Conservation (phyloP, 2,888 invertebrate genomes). For the Heliothis peltigera region DNA sequence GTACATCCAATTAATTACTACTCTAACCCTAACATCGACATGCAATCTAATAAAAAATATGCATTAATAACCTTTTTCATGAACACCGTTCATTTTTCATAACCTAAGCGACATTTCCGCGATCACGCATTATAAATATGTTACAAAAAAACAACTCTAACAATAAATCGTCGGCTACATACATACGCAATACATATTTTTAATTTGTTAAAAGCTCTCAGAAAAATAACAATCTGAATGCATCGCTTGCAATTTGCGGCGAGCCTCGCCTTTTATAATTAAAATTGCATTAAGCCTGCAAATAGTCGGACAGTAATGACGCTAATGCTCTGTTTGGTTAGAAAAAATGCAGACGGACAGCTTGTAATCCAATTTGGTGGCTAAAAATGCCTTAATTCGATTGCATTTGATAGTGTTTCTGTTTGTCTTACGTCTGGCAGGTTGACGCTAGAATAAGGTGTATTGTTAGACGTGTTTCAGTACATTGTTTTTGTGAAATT, state of each 20-base stretch:
- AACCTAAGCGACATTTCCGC: constrained; percentile 43
- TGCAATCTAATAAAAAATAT: constrained; percentile 8
- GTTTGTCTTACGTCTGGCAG: constrained; percentile 57
- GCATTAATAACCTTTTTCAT: constrained; percentile 19
- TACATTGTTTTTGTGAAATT: not conserved
- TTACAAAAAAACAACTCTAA: constrained; percentile 37
- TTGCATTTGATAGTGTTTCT: constrained; percentile 55
- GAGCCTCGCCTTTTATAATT: constrained; percentile 87
- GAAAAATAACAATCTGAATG: constrained; percentile 88
- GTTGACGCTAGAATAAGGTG: constrained; percentile 40
- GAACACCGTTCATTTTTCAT: constrained; percentile 42
- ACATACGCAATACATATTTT: constrained; percentile 71
- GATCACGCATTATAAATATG: constrained; percentile 32
- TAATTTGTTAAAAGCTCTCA: constrained; percentile 87
- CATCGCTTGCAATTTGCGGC: constrained; percentile 80
- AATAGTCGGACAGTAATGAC: constrained; percentile 79
- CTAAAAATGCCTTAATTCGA: constrained; percentile 73
- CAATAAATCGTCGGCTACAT: constrained; percentile 50
- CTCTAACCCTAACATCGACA: not conserved
- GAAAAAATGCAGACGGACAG: constrained; percentile 78
- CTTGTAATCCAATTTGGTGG: constrained; percentile 73
- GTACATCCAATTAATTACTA: not conserved
- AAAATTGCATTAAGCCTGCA: constrained; percentile 88
- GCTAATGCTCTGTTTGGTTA: constrained; percentile 82
- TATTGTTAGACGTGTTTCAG: constrained; percentile 3